Evolutionary conservation across 1,140 invertebrate genomes (phyloP), one percentile per base, ranked within the genome.

Genomic region (Popillia japonica): DNA sequence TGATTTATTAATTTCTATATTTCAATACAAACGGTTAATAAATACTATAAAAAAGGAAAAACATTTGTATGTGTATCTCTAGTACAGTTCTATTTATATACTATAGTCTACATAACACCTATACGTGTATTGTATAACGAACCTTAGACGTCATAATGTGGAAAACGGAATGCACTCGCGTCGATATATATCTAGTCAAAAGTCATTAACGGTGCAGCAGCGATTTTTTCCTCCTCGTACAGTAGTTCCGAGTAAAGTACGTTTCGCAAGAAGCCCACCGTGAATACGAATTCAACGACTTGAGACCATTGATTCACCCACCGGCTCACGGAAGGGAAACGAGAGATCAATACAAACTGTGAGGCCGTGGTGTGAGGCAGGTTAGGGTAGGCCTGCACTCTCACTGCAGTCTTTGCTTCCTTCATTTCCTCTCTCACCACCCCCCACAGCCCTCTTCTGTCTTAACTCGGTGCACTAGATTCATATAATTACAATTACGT

Each of bases 281-380:
- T 68, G 79, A 76, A 80, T 79, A 55, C 76, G 64, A 79, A 77
- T 68, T 48, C 77, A 78, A 78, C 75, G 82, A 83, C 82, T 83
- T 83, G 81, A 83, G 82, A 83, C 79, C 82, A 81, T 83, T 83
- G 82, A 83, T 83, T 83, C 81, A 75, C 75, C 75, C 81, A 75
- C 75, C 75, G 81, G 78, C 77, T 80, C 77, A 78, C 79, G 79
- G 76, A 80, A 80, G 80, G 79, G 80, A 82, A 82, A 79, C 76
- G 48, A 41, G 79, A 83, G 81, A 83, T 82, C 81, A 82, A 82
- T 82, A 83, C 78, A 77, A 79, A 80, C 79, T 79, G 79, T 79
- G 78, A 78, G 78, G 75, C 76, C 78, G 82, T 83, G 82, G 81
- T 83, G 82, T 83, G 82, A 77, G 82, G 81, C 77, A 83, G 81